These are phyloP conservation scores for Petrocephalus microphthalmus DNA, from an alignment of 2,113 vertebrate genomes.

Conservation along the genomic window DNA sequence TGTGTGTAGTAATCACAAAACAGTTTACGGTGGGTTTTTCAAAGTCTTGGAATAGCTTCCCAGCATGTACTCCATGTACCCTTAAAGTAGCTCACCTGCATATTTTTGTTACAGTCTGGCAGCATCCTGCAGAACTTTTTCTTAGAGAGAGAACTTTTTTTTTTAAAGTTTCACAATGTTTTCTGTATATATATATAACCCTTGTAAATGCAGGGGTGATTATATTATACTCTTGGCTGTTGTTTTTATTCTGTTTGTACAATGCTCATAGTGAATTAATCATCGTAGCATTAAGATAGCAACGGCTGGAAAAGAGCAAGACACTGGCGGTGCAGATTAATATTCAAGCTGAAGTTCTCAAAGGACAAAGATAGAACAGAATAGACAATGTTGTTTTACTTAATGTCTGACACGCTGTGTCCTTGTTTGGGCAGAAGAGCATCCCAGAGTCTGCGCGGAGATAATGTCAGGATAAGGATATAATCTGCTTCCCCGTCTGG, in stretches of 20 bases:
- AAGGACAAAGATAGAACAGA: slow-evolving; percentile 11
- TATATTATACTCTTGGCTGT: not conserved
- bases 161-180: not conserved
- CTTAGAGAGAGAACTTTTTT: not conserved
- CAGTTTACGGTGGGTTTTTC: not conserved
- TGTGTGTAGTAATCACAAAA: slow-evolving; percentile 9
- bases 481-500: not conserved
- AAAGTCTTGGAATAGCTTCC: not conserved
- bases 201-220: slow-evolving; percentile 1
- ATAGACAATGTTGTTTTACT: not conserved
- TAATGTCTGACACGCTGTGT: not conserved
- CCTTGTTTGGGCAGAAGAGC: not conserved
- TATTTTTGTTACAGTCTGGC: not conserved
- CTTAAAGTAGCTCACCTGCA: slow-evolving; percentile 8
- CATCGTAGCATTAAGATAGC: not conserved
- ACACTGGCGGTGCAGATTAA: not conserved
- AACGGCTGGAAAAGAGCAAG: not conserved
- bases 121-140: not conserved
- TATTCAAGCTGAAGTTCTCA: slow-evolving; percentile 6
- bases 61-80: not conserved
- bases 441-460: not conserved
- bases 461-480: not conserved
- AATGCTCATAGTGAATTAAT: slow-evolving; percentile 6
- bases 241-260: not conserved
- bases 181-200: not conserved